A percentile compares a stretch with the other conserved stretches of the same genome.
phyloP scores from a whole-genome alignment of 2,113 vertebrate genomes.

The Pterocles gutturalis region DNA sequence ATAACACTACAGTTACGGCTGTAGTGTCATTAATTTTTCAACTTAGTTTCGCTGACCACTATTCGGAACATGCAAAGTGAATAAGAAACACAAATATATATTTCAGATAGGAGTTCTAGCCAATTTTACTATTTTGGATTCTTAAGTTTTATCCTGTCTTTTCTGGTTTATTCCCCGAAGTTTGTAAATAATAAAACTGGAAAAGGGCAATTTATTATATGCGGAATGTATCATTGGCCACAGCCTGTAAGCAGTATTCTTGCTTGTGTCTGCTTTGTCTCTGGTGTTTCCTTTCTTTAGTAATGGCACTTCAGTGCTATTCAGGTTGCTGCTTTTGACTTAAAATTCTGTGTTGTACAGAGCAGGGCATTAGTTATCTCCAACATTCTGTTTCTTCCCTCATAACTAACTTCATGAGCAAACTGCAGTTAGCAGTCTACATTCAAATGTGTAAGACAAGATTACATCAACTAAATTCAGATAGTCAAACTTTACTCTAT shows the following conservation, averaged over 20 bases:
- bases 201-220: background rate
- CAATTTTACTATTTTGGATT: background rate
- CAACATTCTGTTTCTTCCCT: background rate
- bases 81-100: background rate
- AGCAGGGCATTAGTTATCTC: background rate
- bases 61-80: background rate
- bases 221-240: background rate
- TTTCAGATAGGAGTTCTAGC: background rate
- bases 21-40: background rate
- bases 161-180: background rate
- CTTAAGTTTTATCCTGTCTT: background rate
- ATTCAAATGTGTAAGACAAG: background rate
- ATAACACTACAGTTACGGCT: background rate
- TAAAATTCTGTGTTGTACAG: background rate
- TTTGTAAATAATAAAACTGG: background rate
- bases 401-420: background rate
- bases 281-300: background rate
- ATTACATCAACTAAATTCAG: background rate
- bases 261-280: background rate
- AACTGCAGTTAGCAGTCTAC: background rate
- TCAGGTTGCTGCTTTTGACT: background rate
- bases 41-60: background rate
- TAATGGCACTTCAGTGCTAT: background rate
- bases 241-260: rapidly evolving
- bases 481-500: background rate